phyloP scores from a whole-genome alignment of 2,797 vertebrate genomes.

The Scyliorhinus canicula region DNA sequence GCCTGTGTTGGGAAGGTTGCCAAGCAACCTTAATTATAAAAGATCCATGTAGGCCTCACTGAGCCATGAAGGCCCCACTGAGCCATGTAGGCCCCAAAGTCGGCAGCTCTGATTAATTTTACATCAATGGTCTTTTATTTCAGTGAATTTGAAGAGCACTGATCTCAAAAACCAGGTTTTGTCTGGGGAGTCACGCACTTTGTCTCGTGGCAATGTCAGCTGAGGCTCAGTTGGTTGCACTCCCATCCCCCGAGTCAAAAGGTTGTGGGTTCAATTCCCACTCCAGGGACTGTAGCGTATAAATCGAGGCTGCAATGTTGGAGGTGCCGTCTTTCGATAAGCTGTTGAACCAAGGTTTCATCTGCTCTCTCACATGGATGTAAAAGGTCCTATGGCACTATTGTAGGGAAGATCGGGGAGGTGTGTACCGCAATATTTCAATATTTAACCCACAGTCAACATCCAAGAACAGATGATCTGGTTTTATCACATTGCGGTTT shows the following conservation, averaged over 20 bases:
- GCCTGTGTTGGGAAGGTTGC: background rate
- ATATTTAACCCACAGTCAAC: no score
- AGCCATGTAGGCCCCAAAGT: background rate
- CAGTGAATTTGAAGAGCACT: background rate
- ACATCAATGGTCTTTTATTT: background rate
- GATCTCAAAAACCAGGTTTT: background rate
- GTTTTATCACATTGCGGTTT: no score
- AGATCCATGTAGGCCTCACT: background rate
- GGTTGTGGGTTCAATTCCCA: no score
- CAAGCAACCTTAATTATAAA: background rate
- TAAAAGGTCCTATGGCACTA: no score
- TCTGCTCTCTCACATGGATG: no score
- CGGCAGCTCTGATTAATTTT: background rate
- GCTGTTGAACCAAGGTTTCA: no score
- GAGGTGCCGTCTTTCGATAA: no score
- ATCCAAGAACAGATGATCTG: no score
- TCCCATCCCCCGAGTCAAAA: background rate
- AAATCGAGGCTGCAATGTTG: no score
- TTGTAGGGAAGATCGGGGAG: no score
- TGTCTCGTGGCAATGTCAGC: background rate
- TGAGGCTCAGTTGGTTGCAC: background rate
- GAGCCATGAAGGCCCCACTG: background rate
- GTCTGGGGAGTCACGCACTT: background rate
- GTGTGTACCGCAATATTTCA: no score
- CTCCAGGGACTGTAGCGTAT: no score